Percentiles rank a stretch among this genome's conserved stretches.
Evolutionary conservation across 2,888 invertebrate species (phyloP).

Genomic region (Spodoptera exigua): DNA sequence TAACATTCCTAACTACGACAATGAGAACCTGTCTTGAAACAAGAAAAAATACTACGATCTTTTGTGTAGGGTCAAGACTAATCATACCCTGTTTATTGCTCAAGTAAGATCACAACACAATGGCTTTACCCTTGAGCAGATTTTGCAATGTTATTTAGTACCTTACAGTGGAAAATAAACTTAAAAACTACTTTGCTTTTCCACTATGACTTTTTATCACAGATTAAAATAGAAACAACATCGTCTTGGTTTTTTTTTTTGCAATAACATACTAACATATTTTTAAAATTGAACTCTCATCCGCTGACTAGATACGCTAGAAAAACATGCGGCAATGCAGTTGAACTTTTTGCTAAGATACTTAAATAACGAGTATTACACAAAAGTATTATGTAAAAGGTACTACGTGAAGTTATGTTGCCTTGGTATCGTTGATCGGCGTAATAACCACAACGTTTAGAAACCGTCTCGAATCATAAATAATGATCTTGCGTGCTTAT

Average conservation of each 20-base stretch:
- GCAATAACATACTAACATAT: no score
- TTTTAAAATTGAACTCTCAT: constrained; percentile 4
- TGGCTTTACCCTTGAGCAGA: neutral
- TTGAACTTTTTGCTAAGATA: constrained; percentile 18
- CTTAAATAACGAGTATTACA: constrained; percentile 28
- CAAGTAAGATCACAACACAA: constrained; percentile 11
- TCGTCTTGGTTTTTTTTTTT: no score
- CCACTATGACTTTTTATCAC: no score
- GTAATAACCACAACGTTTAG: constrained; percentile 36
- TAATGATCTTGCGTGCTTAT: constrained; percentile 44
- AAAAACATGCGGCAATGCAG: constrained; percentile 25
- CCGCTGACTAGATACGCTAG: constrained; percentile 10
- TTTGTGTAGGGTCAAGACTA: no score
- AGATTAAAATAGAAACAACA: no score
- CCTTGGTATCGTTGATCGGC: constrained; percentile 35
- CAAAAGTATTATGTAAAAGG: constrained; percentile 37
- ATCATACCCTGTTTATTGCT: constrained; percentile 2
- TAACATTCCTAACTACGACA: no score
- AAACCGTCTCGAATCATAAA: constrained; percentile 43
- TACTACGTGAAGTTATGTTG: constrained; percentile 39
- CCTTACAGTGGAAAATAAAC: constrained; percentile 14
- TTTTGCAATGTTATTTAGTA: constrained; percentile 5
- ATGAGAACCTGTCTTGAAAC: no score
- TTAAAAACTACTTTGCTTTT: constrained; percentile 5
- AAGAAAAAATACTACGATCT: no score